Evolutionary conservation across 2,113 vertebrate species (phyloP), one percentile per base, ranked within the genome.

Genomic region (Limnothrissa miodon): DNA sequence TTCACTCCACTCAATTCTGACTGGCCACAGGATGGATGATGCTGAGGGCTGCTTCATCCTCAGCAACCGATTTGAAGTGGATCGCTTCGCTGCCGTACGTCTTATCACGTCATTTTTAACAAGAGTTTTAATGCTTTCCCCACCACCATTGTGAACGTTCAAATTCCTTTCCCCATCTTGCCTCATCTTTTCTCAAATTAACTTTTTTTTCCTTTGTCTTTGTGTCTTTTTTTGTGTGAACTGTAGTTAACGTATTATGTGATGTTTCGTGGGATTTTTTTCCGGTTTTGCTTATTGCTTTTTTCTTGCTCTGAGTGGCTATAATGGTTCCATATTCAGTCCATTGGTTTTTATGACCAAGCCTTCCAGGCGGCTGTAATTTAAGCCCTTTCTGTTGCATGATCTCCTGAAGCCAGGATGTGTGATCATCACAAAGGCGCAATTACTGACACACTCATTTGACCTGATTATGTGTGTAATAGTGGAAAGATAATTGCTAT

Each of bases 21-120:
- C 90, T 84, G 85, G 88, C 90, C 89, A 82, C 87, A 96, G 95
- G 91, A 96, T 96, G 94, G 95, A 96, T 87, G 94, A 96, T 87
- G 95, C 95, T 5, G 95, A 96, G 89, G 95, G 94, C 91, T 96
- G 95, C 90, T 96, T 96, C 85, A 96, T 96, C 90, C 94, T 96
- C 90, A 96, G 95, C 84, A 96, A 95, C 92, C 93, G 95, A 36
- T 95, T 95, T 90, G 95, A 96, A 91, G 94, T 95, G 92, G 95
- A 96, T 85, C 95, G 95, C 83, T 94, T 95, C 8, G 95, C 95
- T 29, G 95, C 95, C 85, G 95, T 96, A 95, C 13, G 95, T 92
- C 89, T 19, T 33, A 48, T 42, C 51, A 15, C 23, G 45, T 4
- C n/a, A 36, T 13, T 74, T 74, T 36, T 17, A 36, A 11, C 5